phyloP scores from a whole-genome alignment of 2,888 invertebrate genomes.

The Sphecodes monilicornis region DNA sequence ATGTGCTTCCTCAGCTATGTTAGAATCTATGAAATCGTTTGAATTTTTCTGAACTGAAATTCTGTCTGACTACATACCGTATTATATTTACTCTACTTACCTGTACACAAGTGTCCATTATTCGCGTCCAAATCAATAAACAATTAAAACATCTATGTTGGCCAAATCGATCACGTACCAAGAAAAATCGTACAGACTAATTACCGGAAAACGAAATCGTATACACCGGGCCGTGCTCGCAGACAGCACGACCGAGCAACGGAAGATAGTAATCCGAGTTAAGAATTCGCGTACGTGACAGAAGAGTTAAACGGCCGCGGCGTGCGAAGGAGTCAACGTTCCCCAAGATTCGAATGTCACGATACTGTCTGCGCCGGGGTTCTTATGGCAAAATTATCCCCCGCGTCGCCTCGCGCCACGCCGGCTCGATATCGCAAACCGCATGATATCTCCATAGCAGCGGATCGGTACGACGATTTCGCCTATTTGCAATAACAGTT shows the following conservation, averaged over 20 bases:
- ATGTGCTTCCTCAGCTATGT: too few species aligned
- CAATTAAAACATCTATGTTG: neutral
- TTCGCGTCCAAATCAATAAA: too few species aligned
- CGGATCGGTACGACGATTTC: slow-evolving; percentile 73
- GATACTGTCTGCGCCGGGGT: slow-evolving; percentile 63
- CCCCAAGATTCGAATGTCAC: slow-evolving; percentile 76
- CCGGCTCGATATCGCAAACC: slow-evolving; percentile 71
- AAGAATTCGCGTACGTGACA: slow-evolving; percentile 75
- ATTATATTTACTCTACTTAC: too few species aligned
- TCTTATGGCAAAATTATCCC: slow-evolving; percentile 81
- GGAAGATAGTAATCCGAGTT: slow-evolving; percentile 45
- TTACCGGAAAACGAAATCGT: neutral
- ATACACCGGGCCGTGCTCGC: slow-evolving; percentile 26
- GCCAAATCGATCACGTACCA: neutral
- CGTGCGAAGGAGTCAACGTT: slow-evolving; percentile 61
- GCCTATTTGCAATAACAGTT: slow-evolving; percentile 79
- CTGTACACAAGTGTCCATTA: too few species aligned
- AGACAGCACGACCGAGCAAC: slow-evolving; percentile 5
- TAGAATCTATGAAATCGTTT: too few species aligned
- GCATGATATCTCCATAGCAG: slow-evolving; percentile 75
- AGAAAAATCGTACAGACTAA: neutral
- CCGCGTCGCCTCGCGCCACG: slow-evolving; percentile 65
- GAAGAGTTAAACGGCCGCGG: slow-evolving; percentile 72
- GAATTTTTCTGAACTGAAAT: too few species aligned
- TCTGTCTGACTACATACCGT: too few species aligned